phyloP scores from a whole-genome alignment of 23 tunicate species.

The Pegea sp. region DNA sequence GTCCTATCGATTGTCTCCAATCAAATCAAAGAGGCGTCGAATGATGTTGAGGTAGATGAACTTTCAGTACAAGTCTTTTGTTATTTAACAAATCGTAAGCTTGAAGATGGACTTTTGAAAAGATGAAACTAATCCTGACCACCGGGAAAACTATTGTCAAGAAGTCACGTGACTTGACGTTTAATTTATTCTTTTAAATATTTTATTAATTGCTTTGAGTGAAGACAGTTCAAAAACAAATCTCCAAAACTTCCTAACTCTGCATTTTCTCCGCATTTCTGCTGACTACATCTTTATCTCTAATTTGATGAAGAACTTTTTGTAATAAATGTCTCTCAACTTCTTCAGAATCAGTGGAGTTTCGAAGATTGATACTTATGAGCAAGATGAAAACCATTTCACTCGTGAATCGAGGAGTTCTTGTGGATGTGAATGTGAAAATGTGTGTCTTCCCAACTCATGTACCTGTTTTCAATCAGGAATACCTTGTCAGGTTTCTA shows the following conservation, averaged over 20 bases:
- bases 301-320: too few relatives aligned
- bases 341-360: constrained; percentile 46
- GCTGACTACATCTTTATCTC: too few relatives aligned
- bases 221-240: too few relatives aligned
- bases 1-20: constrained; percentile 46
- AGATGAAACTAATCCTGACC: too few relatives aligned
- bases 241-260: too few relatives aligned
- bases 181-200: too few relatives aligned
- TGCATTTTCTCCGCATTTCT: too few relatives aligned
- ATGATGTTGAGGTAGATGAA: constrained; percentile 20
- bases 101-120: too few relatives aligned
- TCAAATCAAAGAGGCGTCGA: constrained; percentile 54
- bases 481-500: constrained; percentile 77
- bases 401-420: constrained; percentile 63
- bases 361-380: constrained; percentile 58
- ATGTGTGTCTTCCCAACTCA: constrained; percentile 43
- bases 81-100: neutral
- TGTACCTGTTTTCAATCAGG: constrained; percentile 63
- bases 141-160: too few relatives aligned
- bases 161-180: too few relatives aligned
- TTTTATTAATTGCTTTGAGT: too few relatives aligned
- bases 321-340: neutral
- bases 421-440: constrained; percentile 78
- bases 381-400: constrained; percentile 33
- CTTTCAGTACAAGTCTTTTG: neutral